Evolutionary conservation across 2,113 vertebrate genomes (phyloP), one percentile per base, ranked within the genome.

Genomic region (Gambusia affinis): DNA sequence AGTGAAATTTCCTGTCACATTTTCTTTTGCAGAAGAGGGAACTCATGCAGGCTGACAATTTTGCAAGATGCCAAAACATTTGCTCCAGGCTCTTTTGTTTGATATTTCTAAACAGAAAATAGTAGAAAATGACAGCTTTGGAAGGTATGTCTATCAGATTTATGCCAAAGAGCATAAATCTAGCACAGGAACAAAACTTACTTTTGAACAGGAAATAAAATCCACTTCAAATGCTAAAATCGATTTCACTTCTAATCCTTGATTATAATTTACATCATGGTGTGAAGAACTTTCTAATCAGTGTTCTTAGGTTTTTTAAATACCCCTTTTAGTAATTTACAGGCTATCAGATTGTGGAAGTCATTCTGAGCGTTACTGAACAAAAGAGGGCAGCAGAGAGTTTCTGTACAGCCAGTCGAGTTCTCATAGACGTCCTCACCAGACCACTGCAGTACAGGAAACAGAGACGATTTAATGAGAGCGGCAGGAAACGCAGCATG

Each of bases 301-400:
- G 22, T 31, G 29, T 73, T 69, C 24, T 28, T 63, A 64, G 54
- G 27, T 37, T 35, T 37, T 37, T 19, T 14, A 60, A 12, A 54
- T 39, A 22, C n/a, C 5, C 28, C 12, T n/a, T 63, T 35, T 17
- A 64, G 2, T 27, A 64, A 35, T n/a, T 29, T 35, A 68, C 44
- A 47, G 24, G 42, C 69, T n/a, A 60, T 15, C 35, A 64, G 29
- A 44, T 24, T 24, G 5, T 19, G 1, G 8, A 12, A 5, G 19
- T 62, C 22, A 62, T 57, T 30, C 8, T 31, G 39, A 10, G 22
- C 35, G 6, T 37, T 0, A 29, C 12, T 28, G 51, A 76, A 81
- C 92, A 87, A 88, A 77, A 93, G 93, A 90, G 88, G 93, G 90
- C 93, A 92, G 91, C 85, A 94, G 85, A 94, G 88, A 69, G 70